A percentile compares a stretch with the other conserved stretches of the same genome.
These are phyloP conservation scores for Sebastes elongatus DNA, from an alignment of 2,797 vertebrate genomes.

Conservation along the genomic window DNA sequence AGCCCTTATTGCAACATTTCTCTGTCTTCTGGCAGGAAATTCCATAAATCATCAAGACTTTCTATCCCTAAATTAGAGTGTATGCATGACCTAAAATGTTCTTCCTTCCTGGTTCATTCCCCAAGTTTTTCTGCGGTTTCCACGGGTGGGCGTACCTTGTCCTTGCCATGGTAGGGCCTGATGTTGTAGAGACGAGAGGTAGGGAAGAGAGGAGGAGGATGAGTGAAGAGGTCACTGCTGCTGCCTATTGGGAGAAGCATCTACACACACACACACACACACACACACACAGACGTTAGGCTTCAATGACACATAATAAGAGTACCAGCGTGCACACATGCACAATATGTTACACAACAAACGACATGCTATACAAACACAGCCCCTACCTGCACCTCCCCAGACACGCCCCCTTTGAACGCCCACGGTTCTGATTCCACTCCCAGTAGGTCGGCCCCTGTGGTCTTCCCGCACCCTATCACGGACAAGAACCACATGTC, in stretches of 20 bases:
- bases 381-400: conserved; percentile 87
- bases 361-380: neutral
- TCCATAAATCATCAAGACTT: conserved; percentile 4
- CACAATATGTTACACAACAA: neutral
- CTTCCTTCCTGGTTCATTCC: neutral
- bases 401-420: conserved; percentile 85
- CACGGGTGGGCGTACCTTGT: conserved; percentile 78
- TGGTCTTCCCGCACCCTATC: conserved; percentile 86
- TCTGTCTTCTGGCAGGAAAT: neutral
- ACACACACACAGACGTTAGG: neutral
- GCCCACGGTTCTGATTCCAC: conserved; percentile 87
- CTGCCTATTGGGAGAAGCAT: conserved; percentile 87
- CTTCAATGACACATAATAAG: neutral
- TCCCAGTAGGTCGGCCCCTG: conserved; percentile 74
- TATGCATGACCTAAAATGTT: neutral
- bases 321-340: neutral
- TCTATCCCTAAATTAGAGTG: neutral
- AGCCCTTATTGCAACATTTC: too few species aligned
- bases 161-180: conserved; percentile 84
- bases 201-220: conserved; percentile 88
- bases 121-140: neutral
- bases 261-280: conserved; percentile 65
- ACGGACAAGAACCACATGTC: neutral
- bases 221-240: conserved; percentile 87
- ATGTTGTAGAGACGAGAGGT: conserved; percentile 86